Conservation (phyloP, 2,797 vertebrate genomes). For the Acanthopagrus latus region DNA sequence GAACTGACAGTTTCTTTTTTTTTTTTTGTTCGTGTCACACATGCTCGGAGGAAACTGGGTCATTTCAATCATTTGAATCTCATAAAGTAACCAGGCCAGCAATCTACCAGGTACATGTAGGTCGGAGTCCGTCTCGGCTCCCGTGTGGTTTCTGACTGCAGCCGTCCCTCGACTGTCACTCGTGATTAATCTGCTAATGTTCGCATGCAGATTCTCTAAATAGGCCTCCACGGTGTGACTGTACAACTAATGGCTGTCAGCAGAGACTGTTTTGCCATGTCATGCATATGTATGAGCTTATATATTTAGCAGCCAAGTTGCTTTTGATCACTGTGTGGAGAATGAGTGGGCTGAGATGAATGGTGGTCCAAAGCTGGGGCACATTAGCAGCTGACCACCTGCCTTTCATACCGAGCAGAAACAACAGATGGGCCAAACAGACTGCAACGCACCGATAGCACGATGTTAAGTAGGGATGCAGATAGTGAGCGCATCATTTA, state of each 20-base stretch:
- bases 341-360: slow-evolving; percentile 67
- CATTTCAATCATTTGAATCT: slow-evolving; percentile 73
- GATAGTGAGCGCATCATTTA: slow-evolving; percentile 25
- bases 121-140: slow-evolving; percentile 76
- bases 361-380: slow-evolving; percentile 63
- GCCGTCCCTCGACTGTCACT: slow-evolving; percentile 77
- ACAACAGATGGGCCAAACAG: slow-evolving; percentile 66
- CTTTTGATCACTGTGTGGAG: slow-evolving; percentile 76
- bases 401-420: slow-evolving; percentile 65
- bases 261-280: slow-evolving; percentile 76
- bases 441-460: slow-evolving; percentile 31
- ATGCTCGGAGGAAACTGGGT: slow-evolving; percentile 64
- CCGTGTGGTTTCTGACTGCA: slow-evolving; percentile 70
- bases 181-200: slow-evolving; percentile 86
- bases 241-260: slow-evolving; percentile 79
- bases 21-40: slow-evolving; percentile 26
- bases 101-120: slow-evolving; percentile 71
- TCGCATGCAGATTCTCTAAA: slow-evolving; percentile 82
- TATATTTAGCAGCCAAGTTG: slow-evolving; percentile 81
- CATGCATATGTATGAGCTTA: slow-evolving; percentile 86
- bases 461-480: slow-evolving; percentile 31
- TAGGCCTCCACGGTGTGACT: slow-evolving; percentile 73
- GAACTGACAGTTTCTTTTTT: not conserved
- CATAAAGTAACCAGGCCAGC: slow-evolving; percentile 69
- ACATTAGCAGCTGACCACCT: slow-evolving; percentile 78